These are phyloP conservation scores for Zygogramma bicolorata DNA, from an alignment of 2,888 invertebrate species.

Conservation along the genomic window DNA sequence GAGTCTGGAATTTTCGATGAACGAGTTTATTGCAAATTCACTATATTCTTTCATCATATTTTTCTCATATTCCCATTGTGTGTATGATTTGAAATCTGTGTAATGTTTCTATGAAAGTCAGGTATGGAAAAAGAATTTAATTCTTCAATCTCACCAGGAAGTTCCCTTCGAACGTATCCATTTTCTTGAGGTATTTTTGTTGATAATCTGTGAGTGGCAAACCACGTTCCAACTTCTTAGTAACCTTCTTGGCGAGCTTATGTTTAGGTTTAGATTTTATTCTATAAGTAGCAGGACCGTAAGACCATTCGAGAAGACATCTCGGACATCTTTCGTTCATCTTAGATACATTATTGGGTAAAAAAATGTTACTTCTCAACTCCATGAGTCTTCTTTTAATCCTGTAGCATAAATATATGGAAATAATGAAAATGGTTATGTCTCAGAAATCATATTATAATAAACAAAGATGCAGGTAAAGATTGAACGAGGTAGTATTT, in stretches of 20 bases:
- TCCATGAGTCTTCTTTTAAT: constrained; percentile 40
- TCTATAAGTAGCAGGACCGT: constrained; percentile 41
- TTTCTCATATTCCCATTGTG: too few species aligned
- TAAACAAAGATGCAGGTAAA: too few species aligned
- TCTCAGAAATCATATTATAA: too few species aligned
- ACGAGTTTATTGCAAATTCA: not conserved
- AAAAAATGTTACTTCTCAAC: constrained; percentile 25
- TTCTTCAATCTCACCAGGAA: constrained; percentile 40
- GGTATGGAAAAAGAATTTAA: too few species aligned
- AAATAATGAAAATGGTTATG: too few species aligned
- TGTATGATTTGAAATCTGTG: too few species aligned
- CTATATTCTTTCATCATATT: not conserved
- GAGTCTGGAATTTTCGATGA: not conserved
- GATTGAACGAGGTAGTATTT: not conserved
- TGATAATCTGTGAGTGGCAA: constrained; percentile 38
- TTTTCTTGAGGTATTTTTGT: constrained; percentile 31
- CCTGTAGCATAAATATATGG: constrained; percentile 27
- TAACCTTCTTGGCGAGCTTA: constrained; percentile 38
- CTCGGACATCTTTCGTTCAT: constrained; percentile 35
- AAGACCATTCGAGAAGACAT: constrained; percentile 36
- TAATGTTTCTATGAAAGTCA: too few species aligned
- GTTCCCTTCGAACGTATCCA: constrained; percentile 34
- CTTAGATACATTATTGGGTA: constrained; percentile 31
- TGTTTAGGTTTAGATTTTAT: constrained; percentile 30
- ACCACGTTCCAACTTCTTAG: constrained; percentile 27